Base-by-base conservation (phyloP, 2,797 vertebrate genomes). In the Champsocephalus esox region DNA sequence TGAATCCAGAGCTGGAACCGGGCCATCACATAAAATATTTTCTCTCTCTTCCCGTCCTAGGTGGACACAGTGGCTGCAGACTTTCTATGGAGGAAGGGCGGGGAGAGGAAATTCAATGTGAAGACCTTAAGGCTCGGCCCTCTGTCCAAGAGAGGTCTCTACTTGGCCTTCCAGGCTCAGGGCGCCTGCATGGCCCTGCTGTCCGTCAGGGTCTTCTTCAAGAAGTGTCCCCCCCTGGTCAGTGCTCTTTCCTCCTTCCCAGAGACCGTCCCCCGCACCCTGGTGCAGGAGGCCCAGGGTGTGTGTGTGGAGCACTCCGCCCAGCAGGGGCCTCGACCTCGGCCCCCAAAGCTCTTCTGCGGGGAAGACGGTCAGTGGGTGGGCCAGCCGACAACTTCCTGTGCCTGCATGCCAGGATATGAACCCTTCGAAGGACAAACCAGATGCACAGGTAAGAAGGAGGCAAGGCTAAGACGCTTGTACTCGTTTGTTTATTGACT, bases 41-140 rank as follows among this genome's bases (percentile, higher is more conserved):
- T 84, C 77, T 75, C 70, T 66, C 76, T 73, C 63, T 83, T 86
- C 81, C 87, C 82, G 72, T 77, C 32, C 9, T 83, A 96, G 95
- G 96, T 97, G 82, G 97, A 97, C 94, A 97, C 96, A 0, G 96
- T 98, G 88, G 97, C 97, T 1, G 96, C 97, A 0, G 97, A 98
- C 80, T 96, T 95, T 80, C 92, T 97, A 3, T 94, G 95, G 16
- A 92, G 96, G 70, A 95, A 94, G 83, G 95, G 92, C 4, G 93
- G 95, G 0, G 95, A 96, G 0, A 89, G 93, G 24, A 97, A 97
- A 75, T 95, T 93, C 34, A 97, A 97, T 0, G 77, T 96, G 61
- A 98, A 98, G 93, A 97, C 95, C 0, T 84, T 98, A 67, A 92
- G 95, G 1, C 89, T 97, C 12, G 96, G 97, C 5, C 96, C 96